Conservation (phyloP, 2,797 vertebrate species). For the Trachops cirrhosus region DNA sequence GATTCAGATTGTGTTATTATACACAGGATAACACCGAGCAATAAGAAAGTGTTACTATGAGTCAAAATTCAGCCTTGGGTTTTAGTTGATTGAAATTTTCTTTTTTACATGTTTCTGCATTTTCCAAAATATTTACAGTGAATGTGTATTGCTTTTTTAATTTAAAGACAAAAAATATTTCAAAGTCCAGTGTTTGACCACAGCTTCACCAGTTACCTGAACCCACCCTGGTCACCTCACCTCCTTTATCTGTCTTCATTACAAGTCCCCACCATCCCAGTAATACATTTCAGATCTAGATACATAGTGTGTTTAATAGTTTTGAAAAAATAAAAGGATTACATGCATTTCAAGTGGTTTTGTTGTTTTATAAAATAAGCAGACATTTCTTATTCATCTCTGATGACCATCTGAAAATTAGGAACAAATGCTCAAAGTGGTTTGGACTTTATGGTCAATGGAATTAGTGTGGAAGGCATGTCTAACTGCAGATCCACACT, state of each 20-base stretch:
- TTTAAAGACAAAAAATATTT: neutral
- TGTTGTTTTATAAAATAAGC: slow-evolving; percentile 12
- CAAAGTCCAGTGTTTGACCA: neutral
- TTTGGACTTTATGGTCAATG: neutral
- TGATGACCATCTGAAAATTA: neutral
- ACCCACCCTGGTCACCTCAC: neutral
- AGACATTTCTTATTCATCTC: neutral
- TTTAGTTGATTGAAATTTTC: slow-evolving; percentile 9
- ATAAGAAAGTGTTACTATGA: neutral
- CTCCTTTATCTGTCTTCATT: neutral
- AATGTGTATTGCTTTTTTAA: neutral
- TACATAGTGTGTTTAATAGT: neutral
- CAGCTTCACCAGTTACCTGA: neutral
- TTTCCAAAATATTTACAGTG: neutral
- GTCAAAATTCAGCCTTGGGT: neutral
- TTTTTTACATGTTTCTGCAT: neutral
- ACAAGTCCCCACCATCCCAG: neutral
- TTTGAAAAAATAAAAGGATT: neutral
- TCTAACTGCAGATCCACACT: neutral
- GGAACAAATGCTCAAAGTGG: neutral
- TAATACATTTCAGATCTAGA: neutral
- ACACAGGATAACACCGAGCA: neutral
- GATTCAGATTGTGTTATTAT: neutral
- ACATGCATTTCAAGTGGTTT: neutral
- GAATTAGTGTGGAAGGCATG: neutral